Evolutionary conservation across 2,888 invertebrate species (phyloP), one percentile per base, ranked within the genome.

Genomic region (Stictocephala bisonia): DNA sequence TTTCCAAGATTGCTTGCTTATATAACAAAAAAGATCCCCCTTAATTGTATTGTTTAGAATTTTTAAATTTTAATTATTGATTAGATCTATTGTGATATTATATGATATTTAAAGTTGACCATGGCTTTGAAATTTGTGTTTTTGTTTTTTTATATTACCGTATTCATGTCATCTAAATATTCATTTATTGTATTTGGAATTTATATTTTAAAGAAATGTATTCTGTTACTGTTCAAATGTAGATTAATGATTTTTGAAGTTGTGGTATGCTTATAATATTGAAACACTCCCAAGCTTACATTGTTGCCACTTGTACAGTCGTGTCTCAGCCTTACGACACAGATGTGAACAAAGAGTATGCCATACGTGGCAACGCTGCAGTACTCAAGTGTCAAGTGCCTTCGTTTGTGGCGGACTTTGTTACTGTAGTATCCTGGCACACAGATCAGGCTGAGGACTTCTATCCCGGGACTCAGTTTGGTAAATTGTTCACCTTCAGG

Each of bases 331-430:
- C 88, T 82, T 94, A 93, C 85, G 93, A 93, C 83, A 91, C 91
- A 48, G 93, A 93, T 81, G 93, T 93, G 74, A 93, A 92, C 86
- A 93, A 95, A 86, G 95, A 95, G 85, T 94, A 95, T 85, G 94
- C 93, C 76, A 95, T 95, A 82, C 90, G 93, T 79, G 95, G 95
- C 80, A 95, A 95, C 85, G 90, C 94, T 81, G 95, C 93, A 77
- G 91, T 95, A 78, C 86, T 95, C 82, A 95, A 95, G 86, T 95
- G 95, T 86, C 93, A 93, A 81, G 92, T 95, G 81, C 96, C 97
- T 60, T 94, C 94, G 76, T 97, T 95, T 86, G 95, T 96, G 77
- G 93, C 94, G 76, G 96, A 97, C 86, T 96, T 96, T 85, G 93
- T 97, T 76, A 89, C 87, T 81, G 94, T 97, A 79, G 88, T 92